These are phyloP conservation scores for Drosophila mayaguana DNA, from an alignment of 2,888 invertebrate genomes.

Conservation along the genomic window DNA sequence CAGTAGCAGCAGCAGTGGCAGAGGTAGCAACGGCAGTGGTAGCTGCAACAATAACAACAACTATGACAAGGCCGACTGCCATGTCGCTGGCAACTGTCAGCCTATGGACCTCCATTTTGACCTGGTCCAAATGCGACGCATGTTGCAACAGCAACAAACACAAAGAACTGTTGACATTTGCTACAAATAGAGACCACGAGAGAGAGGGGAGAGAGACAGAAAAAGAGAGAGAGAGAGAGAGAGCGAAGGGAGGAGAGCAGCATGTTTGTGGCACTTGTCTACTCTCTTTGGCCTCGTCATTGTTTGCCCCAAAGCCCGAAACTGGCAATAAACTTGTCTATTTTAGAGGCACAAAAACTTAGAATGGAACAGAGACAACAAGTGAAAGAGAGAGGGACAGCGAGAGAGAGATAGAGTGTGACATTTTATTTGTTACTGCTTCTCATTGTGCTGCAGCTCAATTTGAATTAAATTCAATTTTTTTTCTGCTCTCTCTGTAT, in stretches of 20 bases:
- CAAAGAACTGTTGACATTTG: constrained; percentile 60
- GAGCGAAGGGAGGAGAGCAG: constrained; percentile 3
- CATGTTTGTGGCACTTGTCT: constrained; percentile 67
- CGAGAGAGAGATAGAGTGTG: constrained; percentile 12
- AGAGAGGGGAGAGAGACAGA: neutral
- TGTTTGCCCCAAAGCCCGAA: constrained; percentile 72
- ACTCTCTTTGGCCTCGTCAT: constrained; percentile 78
- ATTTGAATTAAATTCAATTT: constrained; percentile 76
- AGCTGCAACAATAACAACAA: constrained; percentile 21
- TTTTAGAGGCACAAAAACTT: constrained; percentile 65
- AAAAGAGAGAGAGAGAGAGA: neutral
- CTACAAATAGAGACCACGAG: constrained; percentile 8
- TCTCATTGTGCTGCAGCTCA: constrained; percentile 52
- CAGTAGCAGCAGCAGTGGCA: constrained; percentile 5
- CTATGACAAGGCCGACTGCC: constrained; percentile 48
- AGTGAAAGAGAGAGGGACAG: neutral
- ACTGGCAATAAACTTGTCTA: constrained; percentile 79
- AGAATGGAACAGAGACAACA: neutral
- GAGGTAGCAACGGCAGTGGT: constrained; percentile 4
- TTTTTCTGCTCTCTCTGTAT: constrained; percentile 18
- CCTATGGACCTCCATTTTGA: constrained; percentile 54
- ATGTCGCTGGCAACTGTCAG: constrained; percentile 50
- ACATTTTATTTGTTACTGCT: constrained; percentile 36
- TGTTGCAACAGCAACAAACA: constrained; percentile 29
- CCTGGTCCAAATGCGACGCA: constrained; percentile 41